These are phyloP conservation scores for Petromus typicus DNA, from an alignment of 2,113 vertebrate genomes.

Conservation along the genomic window DNA sequence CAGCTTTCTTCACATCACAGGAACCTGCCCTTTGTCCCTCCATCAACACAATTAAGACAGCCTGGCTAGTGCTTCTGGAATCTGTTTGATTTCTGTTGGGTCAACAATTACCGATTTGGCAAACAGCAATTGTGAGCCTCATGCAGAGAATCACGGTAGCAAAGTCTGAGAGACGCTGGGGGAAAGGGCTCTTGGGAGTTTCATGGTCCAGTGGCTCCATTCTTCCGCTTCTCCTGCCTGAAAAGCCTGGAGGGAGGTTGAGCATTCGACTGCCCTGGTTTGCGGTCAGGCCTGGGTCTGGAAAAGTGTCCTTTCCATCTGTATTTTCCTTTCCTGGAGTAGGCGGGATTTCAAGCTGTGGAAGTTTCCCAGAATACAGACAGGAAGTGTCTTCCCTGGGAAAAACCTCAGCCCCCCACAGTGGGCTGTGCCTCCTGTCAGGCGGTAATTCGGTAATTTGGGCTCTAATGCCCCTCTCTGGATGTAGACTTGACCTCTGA, in stretches of 20 bases:
- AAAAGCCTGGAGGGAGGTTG: background rate
- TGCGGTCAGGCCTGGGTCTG: background rate
- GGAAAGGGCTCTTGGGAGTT: background rate
- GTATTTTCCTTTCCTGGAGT: background rate
- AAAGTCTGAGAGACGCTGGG: background rate
- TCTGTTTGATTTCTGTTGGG: slow-evolving; percentile 39
- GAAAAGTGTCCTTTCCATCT: background rate
- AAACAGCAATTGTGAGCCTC: background rate
- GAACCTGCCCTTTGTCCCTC: slow-evolving; percentile 31
- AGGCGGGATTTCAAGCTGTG: background rate
- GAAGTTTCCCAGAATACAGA: background rate
- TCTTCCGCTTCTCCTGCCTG: slow-evolving; percentile 1
- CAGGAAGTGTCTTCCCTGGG: background rate
- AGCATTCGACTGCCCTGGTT: background rate
- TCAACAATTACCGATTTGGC: background rate
- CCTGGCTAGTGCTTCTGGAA: background rate
- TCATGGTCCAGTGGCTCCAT: background rate
- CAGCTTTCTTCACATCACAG: background rate
- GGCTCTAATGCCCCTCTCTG: background rate
- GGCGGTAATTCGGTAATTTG: background rate
- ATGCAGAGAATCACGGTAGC: background rate
- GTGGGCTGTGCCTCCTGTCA: background rate
- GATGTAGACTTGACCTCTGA: background rate
- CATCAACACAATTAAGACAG: background rate
- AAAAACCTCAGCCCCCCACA: background rate